These are phyloP conservation scores for Zoanthus sociatus DNA, from an alignment of 92 coral and sea anemone genomes.

Conservation along the genomic window DNA sequence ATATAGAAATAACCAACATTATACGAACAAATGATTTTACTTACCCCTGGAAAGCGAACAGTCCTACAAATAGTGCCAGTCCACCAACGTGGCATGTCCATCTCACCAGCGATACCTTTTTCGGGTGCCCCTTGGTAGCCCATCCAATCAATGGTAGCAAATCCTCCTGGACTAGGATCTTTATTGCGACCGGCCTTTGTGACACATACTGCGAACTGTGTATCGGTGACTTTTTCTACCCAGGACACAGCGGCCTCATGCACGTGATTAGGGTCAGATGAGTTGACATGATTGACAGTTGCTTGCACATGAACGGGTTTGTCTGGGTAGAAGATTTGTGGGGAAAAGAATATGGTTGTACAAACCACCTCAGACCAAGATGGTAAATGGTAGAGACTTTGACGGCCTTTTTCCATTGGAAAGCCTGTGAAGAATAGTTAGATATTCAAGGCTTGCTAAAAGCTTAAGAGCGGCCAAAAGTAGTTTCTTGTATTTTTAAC, in stretches of 20 bases:
- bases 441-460: background rate
- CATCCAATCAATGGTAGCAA: slow-evolving; percentile 63
- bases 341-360: slow-evolving; percentile 56
- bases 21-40: background rate
- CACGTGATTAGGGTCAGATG: slow-evolving; percentile 62
- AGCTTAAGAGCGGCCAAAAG: background rate
- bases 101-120: slow-evolving; percentile 73
- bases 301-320: slow-evolving; percentile 79
- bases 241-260: slow-evolving; percentile 76
- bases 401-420: slow-evolving; percentile 70
- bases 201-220: slow-evolving; percentile 65
- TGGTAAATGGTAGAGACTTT: slow-evolving; percentile 56
- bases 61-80: slow-evolving; percentile 72
- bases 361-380: slow-evolving; percentile 69
- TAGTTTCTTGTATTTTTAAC: too few species aligned
- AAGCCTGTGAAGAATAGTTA: slow-evolving; percentile 47
- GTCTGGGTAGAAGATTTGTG: slow-evolving; percentile 79
- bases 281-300: slow-evolving; percentile 76
- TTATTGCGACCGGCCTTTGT: slow-evolving; percentile 71
- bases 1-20: background rate
- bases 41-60: slow-evolving; percentile 62
- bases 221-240: slow-evolving; percentile 65
- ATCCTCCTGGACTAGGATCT: slow-evolving; percentile 28
- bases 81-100: slow-evolving; percentile 78
- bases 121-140: slow-evolving; percentile 75